Base-by-base conservation (phyloP, 2,797 vertebrate genomes). In the Siniperca undulata region DNA sequence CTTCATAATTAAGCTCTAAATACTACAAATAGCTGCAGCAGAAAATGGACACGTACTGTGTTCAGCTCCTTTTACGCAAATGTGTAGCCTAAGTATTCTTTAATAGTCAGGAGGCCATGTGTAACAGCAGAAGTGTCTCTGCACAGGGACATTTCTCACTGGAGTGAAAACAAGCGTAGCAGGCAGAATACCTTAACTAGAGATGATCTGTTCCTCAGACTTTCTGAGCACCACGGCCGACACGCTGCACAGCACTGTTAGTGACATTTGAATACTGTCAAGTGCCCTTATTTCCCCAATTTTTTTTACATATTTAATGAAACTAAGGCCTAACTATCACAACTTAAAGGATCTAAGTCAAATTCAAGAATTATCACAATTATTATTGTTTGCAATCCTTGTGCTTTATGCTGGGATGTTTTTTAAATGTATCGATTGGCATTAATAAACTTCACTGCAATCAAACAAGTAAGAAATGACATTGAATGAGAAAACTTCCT, bases 391-490 rank as follows among this genome's bases (percentile, higher is more conserved):
- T 60, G n/a, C 52, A 55, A 50, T 42, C 11, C 19, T 2, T 46
- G 5, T 36, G 34, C 69, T 58, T 68, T 24, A 11, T 70, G 55
- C 58, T 56, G 27, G 52, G 76, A 4, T 61, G 34, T 56, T 78
- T 62, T 19, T 76, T 46, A 24, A 52, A 60, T 80, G 42, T 20
- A 62, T 68, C n/a, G 22, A 69, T 36, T 60, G 62, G 58, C 52
- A 78, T 66, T 40, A 66, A 70, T 55, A 59, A 72, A 56, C 14
- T 12, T 85, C 76, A 80, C 80, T 81, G 82, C 72, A 89, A 85
- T 72, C 73, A 86, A 73, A 74, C 53, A 53, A 71, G 66, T 30
- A 69, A 66, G 44, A 66, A 83, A 74, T 60, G 67, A 88, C 77
- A 78, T 65, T 27, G 10, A 77, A 56, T 68, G 7, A 83, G 59